A percentile compares a stretch with the other conserved stretches of the same genome.
These are phyloP conservation scores for Albula glossodonta DNA, from an alignment of 2,113 vertebrate species.

Conservation along the genomic window DNA sequence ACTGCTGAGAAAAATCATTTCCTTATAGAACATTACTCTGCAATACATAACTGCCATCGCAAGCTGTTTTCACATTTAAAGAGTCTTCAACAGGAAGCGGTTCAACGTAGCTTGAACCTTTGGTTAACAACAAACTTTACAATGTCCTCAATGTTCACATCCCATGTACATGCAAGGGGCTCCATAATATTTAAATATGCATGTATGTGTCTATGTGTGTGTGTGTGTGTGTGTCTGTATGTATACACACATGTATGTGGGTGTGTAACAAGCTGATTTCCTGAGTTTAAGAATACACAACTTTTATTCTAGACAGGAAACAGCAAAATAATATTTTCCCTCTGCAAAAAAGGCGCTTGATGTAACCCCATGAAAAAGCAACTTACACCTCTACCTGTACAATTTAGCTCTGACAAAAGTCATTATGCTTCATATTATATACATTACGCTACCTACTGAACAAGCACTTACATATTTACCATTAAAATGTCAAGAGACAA, in stretches of 20 bases:
- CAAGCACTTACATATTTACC: conserved; percentile 77
- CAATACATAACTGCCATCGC: conserved; percentile 7
- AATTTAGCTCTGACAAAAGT: conserved; percentile 68
- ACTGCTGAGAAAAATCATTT: conserved; percentile 52
- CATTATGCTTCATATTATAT: conserved; percentile 79
- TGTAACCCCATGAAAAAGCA: conserved; percentile 58
- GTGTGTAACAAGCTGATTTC: conserved; percentile 61
- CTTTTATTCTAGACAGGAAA: conserved; percentile 70
- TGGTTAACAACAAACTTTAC: conserved; percentile 23
- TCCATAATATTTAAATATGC: conserved; percentile 29
- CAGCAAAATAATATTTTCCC: conserved; percentile 65
- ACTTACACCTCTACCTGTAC: conserved; percentile 67
- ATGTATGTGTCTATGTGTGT: conserved; percentile 10
- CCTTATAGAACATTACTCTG: conserved; percentile 34
- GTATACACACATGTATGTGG: neutral
- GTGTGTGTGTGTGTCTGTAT: neutral
- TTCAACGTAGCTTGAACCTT: conserved; percentile 39
- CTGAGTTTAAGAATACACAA: conserved; percentile 72
- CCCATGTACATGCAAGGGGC: conserved; percentile 61
- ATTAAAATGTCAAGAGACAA: conserved; percentile 80
- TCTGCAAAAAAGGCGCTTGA: conserved; percentile 64
- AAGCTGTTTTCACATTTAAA: conserved; percentile 66
- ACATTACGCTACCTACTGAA: conserved; percentile 69
- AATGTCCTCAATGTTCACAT: conserved; percentile 34
- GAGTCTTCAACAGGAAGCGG: conserved; percentile 43